Percentiles rank a stretch among this genome's conserved stretches.
Evolutionary conservation across 2,797 vertebrate species (phyloP).

Genomic region (Philypnodon macrostomus): DNA sequence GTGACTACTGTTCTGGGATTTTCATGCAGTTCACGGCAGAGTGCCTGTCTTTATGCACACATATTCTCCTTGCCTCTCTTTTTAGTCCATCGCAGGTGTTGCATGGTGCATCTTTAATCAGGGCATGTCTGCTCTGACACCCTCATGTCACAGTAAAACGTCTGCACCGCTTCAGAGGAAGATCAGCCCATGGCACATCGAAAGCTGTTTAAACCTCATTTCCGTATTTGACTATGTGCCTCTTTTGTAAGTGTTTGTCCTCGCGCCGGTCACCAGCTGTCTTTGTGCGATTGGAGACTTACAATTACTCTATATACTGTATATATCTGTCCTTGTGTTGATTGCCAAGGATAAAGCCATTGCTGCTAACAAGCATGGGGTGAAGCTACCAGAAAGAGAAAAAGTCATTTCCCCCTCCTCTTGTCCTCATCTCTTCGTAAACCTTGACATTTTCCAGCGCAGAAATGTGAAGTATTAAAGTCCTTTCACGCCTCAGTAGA

Average conservation of each 20-base stretch:
- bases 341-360: slow-evolving; percentile 75
- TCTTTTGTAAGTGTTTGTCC: slow-evolving; percentile 11
- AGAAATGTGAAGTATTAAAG: slow-evolving; percentile 76
- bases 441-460: slow-evolving; percentile 76
- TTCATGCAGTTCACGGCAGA: slow-evolving; percentile 50
- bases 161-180: slow-evolving; percentile 44
- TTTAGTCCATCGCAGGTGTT: slow-evolving; percentile 47
- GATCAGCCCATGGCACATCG: slow-evolving; percentile 39
- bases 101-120: slow-evolving; percentile 61
- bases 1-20: slow-evolving; percentile 34
- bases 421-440: slow-evolving; percentile 71
- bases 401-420: slow-evolving; percentile 63
- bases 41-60: slow-evolving; percentile 34
- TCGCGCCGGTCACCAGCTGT: slow-evolving; percentile 47
- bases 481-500: slow-evolving; percentile 71
- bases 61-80: slow-evolving; percentile 37
- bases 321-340: slow-evolving; percentile 57
- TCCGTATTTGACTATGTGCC: slow-evolving; percentile 7
- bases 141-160: slow-evolving; percentile 48
- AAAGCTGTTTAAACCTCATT: slow-evolving; percentile 35
- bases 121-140: slow-evolving; percentile 55
- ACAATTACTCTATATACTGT: slow-evolving; percentile 49
- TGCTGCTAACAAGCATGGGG: slow-evolving; percentile 70
- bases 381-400: slow-evolving; percentile 64
- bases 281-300: slow-evolving; percentile 53